Percentiles rank a stretch among this genome's conserved stretches.
Conservation (phyloP, 2,797 vertebrate genomes). For the Gobionotothen gibberifrons region DNA sequence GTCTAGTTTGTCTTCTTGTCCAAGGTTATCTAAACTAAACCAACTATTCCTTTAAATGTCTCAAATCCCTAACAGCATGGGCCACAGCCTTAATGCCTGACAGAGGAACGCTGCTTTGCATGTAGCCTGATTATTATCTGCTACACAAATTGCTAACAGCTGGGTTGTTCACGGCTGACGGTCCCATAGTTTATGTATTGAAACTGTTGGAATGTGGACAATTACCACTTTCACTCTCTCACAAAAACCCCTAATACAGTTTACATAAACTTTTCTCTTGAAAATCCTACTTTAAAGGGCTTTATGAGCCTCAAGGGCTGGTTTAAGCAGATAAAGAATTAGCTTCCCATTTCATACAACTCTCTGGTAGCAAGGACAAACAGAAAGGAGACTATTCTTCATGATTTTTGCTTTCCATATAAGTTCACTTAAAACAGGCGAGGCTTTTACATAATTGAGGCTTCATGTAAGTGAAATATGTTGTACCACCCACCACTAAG, state of each 20-base stretch:
- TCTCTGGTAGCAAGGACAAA: conserved; percentile 64
- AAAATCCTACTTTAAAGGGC: conserved; percentile 77
- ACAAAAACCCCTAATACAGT: conserved; percentile 79
- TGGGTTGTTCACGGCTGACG: conserved; percentile 87
- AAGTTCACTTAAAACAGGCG: conserved; percentile 54
- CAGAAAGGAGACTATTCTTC: conserved; percentile 37
- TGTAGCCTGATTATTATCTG: conserved; percentile 92
- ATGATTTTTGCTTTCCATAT: conserved; percentile 30
- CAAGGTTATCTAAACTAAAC: conserved; percentile 87
- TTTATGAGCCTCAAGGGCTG: conserved; percentile 73
- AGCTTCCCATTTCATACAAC: conserved; percentile 52
- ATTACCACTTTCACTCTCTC: conserved; percentile 92
- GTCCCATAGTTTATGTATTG: conserved; percentile 91
- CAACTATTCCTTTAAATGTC: conserved; percentile 80
- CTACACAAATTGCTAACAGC: conserved; percentile 93
- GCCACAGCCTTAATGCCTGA: conserved; percentile 79
- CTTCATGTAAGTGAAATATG: conserved; percentile 62
- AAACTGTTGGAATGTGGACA: conserved; percentile 94
- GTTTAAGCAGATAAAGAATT: conserved; percentile 52
- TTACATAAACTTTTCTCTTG: conserved; percentile 84
- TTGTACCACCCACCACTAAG: conserved; percentile 73
- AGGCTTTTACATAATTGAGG: conserved; percentile 64
- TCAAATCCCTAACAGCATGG: conserved; percentile 76
- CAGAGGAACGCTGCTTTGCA: conserved; percentile 88
- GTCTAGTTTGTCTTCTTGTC: conserved; percentile 75